Base-by-base conservation (phyloP, 2,888 invertebrate species). In the Tipula lateralis region DNA sequence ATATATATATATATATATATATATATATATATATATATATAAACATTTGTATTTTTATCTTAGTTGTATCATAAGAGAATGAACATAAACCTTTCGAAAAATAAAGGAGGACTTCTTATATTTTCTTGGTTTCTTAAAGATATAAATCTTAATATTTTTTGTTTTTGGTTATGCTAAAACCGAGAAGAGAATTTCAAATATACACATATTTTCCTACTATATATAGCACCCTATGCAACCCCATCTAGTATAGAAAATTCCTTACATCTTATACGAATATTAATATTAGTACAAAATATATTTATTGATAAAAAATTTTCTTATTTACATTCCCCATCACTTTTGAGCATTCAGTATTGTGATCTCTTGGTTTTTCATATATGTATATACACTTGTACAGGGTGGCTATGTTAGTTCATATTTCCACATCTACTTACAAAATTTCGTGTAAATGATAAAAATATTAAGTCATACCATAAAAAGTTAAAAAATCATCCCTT, bases 401-500 rank as follows among this genome's bases (percentile, higher is more conserved):
- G 16, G 44, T 66, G 24, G 9, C 66, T 24, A 24, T 24, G 13
- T 12, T 66, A 66, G 12, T 66, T 66, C 66, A 24, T 9, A 44
- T 16, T 44, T 36, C 6, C 12, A 36, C 24, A 66, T 9, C 1
- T 24, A 66, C 9, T 66, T 66, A 66, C 66, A 66, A 66, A 24
- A 24, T 66, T 66, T 66, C 66, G 24, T 66, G 66, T 66, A 66
- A 66, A 66, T 66, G 66, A 66, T 66, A 66, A 66, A 66, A 66
- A 66, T 66, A 66, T 66, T 66, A 66, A 66, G 66, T 66, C 66
- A 24, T 66, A 66, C 24, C 66, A 66, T 66, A 66, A 66, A 50
- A 66, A 66, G 66, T 66, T 66, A 66, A 24, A 66, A 66, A 66
- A 66, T 66, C 66, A 66, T 66, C 66, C 66, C 66, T 66, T 66